These are phyloP conservation scores for Chaetodon trifascialis DNA, from an alignment of 2,113 vertebrate genomes.

Conservation along the genomic window DNA sequence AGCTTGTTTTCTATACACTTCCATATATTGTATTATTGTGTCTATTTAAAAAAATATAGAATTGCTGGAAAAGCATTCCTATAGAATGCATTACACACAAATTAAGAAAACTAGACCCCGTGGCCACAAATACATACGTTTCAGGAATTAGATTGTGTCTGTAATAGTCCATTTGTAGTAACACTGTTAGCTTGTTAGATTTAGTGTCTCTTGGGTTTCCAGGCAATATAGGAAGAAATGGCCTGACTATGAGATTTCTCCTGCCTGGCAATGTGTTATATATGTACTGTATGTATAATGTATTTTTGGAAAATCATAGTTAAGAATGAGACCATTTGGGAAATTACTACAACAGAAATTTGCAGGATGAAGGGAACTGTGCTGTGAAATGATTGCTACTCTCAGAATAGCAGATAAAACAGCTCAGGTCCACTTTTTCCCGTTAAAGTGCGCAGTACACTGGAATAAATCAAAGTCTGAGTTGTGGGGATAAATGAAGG, in stretches of 20 bases:
- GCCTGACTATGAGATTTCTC: neutral
- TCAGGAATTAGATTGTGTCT: constrained; percentile 24
- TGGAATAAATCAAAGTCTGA: constrained; percentile 67
- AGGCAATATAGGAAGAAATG: constrained; percentile 28
- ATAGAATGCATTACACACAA: neutral
- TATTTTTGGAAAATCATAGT: constrained; percentile 46
- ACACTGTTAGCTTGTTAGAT: constrained; percentile 13
- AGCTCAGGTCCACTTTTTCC: constrained; percentile 39
- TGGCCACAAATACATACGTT: constrained; percentile 29
- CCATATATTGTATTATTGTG: neutral
- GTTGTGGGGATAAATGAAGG: constrained; percentile 64
- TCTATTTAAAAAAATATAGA: neutral
- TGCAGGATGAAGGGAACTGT: constrained; percentile 21
- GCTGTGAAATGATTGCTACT: constrained; percentile 32
- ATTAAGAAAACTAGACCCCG: neutral
- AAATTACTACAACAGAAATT: constrained; percentile 48
- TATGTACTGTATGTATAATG: constrained; percentile 27
- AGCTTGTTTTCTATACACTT: constrained; percentile 7
- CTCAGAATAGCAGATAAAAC: constrained; percentile 49
- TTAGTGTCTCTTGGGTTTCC: constrained; percentile 25
- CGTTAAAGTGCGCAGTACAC: constrained; percentile 31
- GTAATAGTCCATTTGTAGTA: constrained; percentile 47
- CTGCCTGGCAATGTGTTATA: constrained; percentile 4
- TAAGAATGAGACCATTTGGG: constrained; percentile 53
- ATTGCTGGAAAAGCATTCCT: neutral